Percentiles rank a stretch among this genome's conserved stretches.
These are phyloP conservation scores for Alosa alosa DNA, from an alignment of 2,113 vertebrate genomes.

Conservation along the genomic window DNA sequence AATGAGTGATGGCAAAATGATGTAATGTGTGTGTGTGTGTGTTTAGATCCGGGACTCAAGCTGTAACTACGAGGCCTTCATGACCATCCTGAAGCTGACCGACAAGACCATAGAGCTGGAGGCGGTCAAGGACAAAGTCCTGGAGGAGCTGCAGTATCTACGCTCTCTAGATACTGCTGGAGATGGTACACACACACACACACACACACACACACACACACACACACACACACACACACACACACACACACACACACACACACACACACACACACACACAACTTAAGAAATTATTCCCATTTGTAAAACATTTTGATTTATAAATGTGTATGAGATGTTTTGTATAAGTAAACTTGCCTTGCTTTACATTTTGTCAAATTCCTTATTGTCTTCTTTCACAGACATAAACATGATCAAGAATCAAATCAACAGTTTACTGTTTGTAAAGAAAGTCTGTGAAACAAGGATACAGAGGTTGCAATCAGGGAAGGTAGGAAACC, in stretches of 20 bases:
- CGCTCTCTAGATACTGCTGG: conserved; percentile 95
- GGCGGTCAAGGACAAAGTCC: conserved; percentile 94
- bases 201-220: conserved; percentile 15
- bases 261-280: not conserved
- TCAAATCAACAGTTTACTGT: conserved; percentile 98
- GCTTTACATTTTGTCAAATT: not conserved
- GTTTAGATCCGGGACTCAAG: conserved; percentile 92
- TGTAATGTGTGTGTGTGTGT: conserved; percentile 24
- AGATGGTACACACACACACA: conserved; percentile 78
- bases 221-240: not conserved
- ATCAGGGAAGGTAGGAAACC: conserved; percentile 90
- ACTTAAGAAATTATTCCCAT: not conserved
- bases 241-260: conserved; percentile 40
- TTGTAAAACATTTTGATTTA: not conserved
- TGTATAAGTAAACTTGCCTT: not conserved
- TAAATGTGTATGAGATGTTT: not conserved
- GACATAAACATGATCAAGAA: conserved; percentile 99
- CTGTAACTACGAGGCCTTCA: conserved; percentile 99
- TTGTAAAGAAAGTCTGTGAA: conserved; percentile 99
- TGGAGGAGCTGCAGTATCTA: conserved; percentile 95
- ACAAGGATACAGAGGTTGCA: conserved; percentile 95
- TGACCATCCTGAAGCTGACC: conserved; percentile 98
- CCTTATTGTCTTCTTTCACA: conserved; percentile 54
- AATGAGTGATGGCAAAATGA: not conserved
- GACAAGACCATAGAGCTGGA: conserved; percentile 90